phyloP scores from a whole-genome alignment of 2,113 vertebrate genomes.

The Rhinopithecus roxellana region DNA sequence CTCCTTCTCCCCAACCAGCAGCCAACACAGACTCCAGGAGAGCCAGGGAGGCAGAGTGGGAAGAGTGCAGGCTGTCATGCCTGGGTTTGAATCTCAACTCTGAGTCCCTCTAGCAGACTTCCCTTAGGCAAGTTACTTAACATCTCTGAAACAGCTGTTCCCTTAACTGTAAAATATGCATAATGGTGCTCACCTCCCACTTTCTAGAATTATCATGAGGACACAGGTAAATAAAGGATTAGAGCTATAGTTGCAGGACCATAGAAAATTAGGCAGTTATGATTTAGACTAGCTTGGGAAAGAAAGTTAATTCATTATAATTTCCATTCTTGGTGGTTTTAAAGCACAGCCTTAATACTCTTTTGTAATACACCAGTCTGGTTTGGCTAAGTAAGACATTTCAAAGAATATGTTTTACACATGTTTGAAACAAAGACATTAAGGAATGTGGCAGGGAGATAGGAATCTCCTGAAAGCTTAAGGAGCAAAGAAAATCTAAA shows the following conservation, averaged over 20 bases:
- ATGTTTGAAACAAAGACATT: conserved; percentile 58
- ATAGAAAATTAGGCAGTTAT: not conserved
- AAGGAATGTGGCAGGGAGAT: not conserved
- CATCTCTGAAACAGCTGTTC: not conserved
- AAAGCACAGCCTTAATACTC: not conserved
- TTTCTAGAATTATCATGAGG: not conserved
- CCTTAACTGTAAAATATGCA: not conserved
- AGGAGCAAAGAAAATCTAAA: conserved; percentile 57
- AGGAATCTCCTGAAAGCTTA: conserved; percentile 56
- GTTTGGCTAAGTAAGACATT: conserved; percentile 49
- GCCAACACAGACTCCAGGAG: not conserved
- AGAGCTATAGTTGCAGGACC: not conserved
- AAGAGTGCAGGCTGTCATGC: not conserved
- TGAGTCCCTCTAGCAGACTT: not conserved
- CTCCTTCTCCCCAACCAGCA: not conserved
- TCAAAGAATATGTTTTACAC: conserved; percentile 46
- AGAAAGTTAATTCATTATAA: conserved; percentile 10
- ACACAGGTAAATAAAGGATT: not conserved
- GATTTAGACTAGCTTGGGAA: conserved; percentile 13
- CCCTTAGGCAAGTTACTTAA: not conserved
- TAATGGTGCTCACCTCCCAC: not conserved
- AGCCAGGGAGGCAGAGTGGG: not conserved
- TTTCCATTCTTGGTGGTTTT: conserved; percentile 17
- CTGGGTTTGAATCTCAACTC: not conserved
- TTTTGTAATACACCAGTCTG: conserved; percentile 35